Evolutionary conservation across 37 sponge, comb jelly and placozoan genomes (phyloP), one percentile per base, ranked within the genome.

Genomic region (Sycon ciliatum): DNA sequence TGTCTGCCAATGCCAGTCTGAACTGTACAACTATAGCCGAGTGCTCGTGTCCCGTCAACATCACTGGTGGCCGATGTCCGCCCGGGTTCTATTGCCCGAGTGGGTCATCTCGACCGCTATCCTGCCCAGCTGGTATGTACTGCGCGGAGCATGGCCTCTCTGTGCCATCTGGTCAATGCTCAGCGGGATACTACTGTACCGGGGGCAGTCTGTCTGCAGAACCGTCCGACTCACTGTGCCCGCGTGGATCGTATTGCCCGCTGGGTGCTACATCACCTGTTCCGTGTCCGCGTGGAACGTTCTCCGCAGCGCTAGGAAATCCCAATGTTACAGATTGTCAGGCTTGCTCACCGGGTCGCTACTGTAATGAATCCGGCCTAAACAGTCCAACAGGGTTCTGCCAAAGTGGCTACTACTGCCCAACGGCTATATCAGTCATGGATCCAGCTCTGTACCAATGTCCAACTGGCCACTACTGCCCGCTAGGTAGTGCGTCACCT

Each of bases 391-490:
- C 16, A 46, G 53, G 53, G 18, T 13, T 20, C 16, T 46, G 53
- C 53, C 13, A 18, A 13, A 18, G 16, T 18, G 53, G 53, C 13
- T 46, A 20, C 53, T 46, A 46, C 53, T 46, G 53, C 53, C 53
- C 53, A 18, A 18, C 13, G 18, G 18, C 13, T 46, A n/a, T n/a
- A n/a, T n/a, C n/a, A n/a, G n/a, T n/a, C n/a, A n/a, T n/a, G n/a
- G n/a, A n/a, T n/a, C n/a, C n/a, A n/a, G n/a, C n/a, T n/a, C n/a
- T n/a, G n/a, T n/a, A n/a, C n/a, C n/a, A 54, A 36, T 77, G 78
- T 72, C 4, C 27, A 22, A 72, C 69, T 6, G 78, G 78, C 40
- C 24, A 75, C n/a, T 77, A 77, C 71, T 77, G 78, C 40, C 66
- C 65, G 3, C 65, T 4, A 34, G 76, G 76, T 3, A 6, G 32